Conservation (phyloP, 2,113 vertebrate species). For the Nestor notabilis region DNA sequence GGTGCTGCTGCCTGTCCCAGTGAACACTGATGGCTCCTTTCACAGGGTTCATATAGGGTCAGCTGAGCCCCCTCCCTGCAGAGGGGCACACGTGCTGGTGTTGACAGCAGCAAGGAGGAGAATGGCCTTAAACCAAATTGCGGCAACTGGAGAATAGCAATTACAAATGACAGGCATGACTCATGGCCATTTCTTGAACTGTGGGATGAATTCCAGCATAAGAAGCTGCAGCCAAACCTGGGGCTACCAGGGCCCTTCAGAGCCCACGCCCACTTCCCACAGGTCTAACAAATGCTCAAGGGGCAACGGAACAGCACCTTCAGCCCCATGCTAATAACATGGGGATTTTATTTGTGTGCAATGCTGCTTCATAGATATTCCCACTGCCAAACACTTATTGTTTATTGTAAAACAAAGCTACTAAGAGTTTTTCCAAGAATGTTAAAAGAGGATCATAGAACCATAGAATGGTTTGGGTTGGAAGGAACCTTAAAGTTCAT, state of each 20-base stretch:
- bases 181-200: not conserved
- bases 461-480: not conserved
- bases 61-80: rapidly evolving
- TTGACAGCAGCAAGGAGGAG: not conserved
- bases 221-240: not conserved
- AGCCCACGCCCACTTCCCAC: not conserved
- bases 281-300: rapidly evolving
- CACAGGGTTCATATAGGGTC: not conserved
- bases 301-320: not conserved
- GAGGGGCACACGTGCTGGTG: rapidly evolving
- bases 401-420: not conserved
- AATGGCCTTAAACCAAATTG: rapidly evolving
- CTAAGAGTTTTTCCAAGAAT: not conserved
- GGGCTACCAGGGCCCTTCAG: not conserved
- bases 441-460: not conserved
- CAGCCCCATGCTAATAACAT: rapidly evolving
- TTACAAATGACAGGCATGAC: not conserved
- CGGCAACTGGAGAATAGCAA: not conserved
- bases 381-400: rapidly evolving
- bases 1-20: rapidly evolving
- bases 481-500: not conserved
- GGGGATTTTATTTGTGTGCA: rapidly evolving
- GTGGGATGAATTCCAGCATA: not conserved
- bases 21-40: rapidly evolving
- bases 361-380: not conserved